phyloP scores from a whole-genome alignment of 2,888 invertebrate genomes.

The Drosophila infuscata region DNA sequence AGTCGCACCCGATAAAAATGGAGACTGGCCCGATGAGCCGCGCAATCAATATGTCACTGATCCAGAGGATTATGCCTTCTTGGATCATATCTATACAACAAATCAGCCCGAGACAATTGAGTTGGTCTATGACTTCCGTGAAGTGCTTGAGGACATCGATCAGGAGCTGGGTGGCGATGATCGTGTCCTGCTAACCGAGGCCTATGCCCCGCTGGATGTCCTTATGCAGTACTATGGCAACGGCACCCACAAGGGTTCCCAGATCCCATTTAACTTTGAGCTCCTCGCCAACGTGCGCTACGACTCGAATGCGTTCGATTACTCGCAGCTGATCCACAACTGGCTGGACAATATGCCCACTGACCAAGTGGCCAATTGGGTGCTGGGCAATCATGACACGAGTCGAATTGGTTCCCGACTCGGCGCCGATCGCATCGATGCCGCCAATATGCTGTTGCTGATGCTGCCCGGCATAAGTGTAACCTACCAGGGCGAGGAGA shows the following conservation, averaged over 20 bases:
- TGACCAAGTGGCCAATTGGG: constrained; percentile 88
- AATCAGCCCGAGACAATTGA: constrained; percentile 87
- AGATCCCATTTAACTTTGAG: constrained; percentile 89
- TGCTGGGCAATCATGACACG: constrained; percentile 92
- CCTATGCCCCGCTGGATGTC: constrained; percentile 86
- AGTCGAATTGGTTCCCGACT: constrained; percentile 89
- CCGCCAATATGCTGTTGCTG: constrained; percentile 91
- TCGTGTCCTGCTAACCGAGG: constrained; percentile 88
- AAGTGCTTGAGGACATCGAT: constrained; percentile 86
- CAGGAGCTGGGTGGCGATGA: constrained; percentile 80
- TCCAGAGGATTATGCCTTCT: constrained; percentile 86
- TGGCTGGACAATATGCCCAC: constrained; percentile 88
- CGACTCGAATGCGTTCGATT: constrained; percentile 86
- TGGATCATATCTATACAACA: constrained; percentile 87
- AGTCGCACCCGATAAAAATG: constrained; percentile 68
- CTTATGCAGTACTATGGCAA: constrained; percentile 88
- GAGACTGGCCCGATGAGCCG: constrained; percentile 86
- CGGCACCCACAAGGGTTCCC: constrained; percentile 85
- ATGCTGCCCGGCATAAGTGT: constrained; percentile 93
- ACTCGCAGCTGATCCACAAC: constrained; percentile 86
- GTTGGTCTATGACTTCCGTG: constrained; percentile 87
- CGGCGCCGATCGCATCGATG: constrained; percentile 89
- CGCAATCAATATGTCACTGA: constrained; percentile 84
- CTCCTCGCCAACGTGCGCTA: constrained; percentile 86
- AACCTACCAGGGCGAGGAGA: constrained; percentile 91